Base-by-base conservation (phyloP, 2,888 invertebrate genomes). In the Odontomyia ornata region DNA sequence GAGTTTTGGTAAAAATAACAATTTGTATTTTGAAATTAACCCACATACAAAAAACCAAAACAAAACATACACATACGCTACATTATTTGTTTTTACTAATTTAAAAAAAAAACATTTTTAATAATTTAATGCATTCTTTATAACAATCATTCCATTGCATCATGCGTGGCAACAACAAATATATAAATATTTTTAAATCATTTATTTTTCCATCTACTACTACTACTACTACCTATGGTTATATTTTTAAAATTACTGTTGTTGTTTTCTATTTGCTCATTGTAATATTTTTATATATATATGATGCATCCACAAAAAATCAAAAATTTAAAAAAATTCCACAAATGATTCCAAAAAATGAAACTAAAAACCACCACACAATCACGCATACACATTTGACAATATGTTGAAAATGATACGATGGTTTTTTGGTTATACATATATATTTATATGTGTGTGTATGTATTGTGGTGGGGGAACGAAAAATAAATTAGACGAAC, bases 401-500 rank as follows among this genome's bases (percentile, higher is more conserved):
- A n/a, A 52, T 52, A 52, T 15, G 18, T n/a, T 52, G 15, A 52
- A 52, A 9, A 52, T 15, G 4, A 13, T 9, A 52, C 52, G 52
- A n/a, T 18, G 52, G 52, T 52, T 52, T 4, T 52, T 60, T 60
- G 60, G 15, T 23, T 25, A 52, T 18, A 52, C 52, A 52, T 1
- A 52, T 52, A 52, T 7, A 60, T 60, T 25, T 11, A 46, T 43
- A 21, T 69, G 52, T 52, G 52, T 52, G 52, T 52, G 18, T 52
- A 18, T 52, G 52, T n/a, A 52, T 52, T 52, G 52, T 13, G 52
- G 18, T 52, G 52, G 52, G 18, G 23, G 18, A 76, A 76, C 60
- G 18, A 73, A 9, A 73, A 18, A 57, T 18, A 36, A 36, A 36
- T 9, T 80, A 87, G 86, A 85, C 86, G 84, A 87, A 87, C 84